A percentile compares a stretch with the other conserved stretches of the same genome.
Evolutionary conservation across 2,113 vertebrate species (phyloP).

Genomic region (Festucalex cinctus): DNA sequence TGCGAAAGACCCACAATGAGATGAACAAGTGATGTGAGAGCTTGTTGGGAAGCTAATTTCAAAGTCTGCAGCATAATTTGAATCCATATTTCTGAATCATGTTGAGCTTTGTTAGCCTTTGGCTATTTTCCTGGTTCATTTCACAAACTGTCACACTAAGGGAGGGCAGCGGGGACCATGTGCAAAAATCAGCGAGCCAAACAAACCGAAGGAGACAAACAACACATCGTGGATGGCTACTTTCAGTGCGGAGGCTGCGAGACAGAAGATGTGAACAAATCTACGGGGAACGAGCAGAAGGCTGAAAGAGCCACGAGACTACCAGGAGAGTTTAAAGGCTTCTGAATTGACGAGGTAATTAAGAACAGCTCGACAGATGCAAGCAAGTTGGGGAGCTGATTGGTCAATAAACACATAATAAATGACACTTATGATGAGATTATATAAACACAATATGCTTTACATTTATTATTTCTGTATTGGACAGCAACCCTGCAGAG

Average conservation of each 20-base stretch:
- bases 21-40: neutral
- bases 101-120: neutral
- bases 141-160: slow-evolving; percentile 7
- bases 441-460: neutral
- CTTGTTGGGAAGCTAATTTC: neutral
- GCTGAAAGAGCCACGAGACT: neutral
- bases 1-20: neutral
- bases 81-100: slow-evolving; percentile 13
- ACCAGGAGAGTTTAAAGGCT: neutral
- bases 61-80: slow-evolving; percentile 7
- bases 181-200: slow-evolving; percentile 2
- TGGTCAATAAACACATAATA: neutral
- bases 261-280: slow-evolving; percentile 7
- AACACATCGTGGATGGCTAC: neutral
- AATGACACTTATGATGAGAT: neutral
- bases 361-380: neutral
- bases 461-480: neutral
- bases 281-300: neutral
- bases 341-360: neutral
- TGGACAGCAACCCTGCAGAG: neutral
- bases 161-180: neutral
- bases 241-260: neutral
- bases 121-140: slow-evolving; percentile 8
- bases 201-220: slow-evolving; percentile 8
- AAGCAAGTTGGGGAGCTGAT: neutral